These are phyloP conservation scores for Mnemiopsis leidyi DNA, from an alignment of 37 sponge, comb jelly and placozoan species.

Conservation along the genomic window DNA sequence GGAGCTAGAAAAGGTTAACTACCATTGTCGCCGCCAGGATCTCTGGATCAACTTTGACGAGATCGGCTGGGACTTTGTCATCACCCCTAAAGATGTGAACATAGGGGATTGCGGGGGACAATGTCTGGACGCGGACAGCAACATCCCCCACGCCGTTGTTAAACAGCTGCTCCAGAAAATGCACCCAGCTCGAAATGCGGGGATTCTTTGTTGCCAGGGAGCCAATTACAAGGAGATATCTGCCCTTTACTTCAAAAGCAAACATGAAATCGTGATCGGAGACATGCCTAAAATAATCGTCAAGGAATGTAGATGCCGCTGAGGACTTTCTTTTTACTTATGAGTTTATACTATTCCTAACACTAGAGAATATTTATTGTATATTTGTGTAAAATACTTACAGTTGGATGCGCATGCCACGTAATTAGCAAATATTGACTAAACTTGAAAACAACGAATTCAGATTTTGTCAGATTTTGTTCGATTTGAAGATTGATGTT, in stretches of 20 bases:
- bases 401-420: constrained; percentile 44
- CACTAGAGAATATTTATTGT: constrained; percentile 58
- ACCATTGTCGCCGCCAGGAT: constrained; percentile 37
- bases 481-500: not conserved
- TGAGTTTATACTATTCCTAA: constrained; percentile 16
- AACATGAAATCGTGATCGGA: constrained; percentile 34
- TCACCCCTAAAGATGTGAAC: constrained; percentile 45
- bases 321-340: not conserved
- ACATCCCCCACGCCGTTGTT: constrained; percentile 19
- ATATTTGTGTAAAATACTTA: constrained; percentile 63
- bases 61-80: constrained; percentile 55
- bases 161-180: constrained; percentile 46
- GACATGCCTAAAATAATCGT: constrained; percentile 48
- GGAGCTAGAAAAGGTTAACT: constrained; percentile 39
- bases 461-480: not conserved
- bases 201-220: constrained; percentile 38
- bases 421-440: not conserved
- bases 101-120: constrained; percentile 51
- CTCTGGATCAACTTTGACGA: constrained; percentile 51
- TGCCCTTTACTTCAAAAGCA: constrained; percentile 44
- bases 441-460: not conserved
- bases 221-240: constrained; percentile 55
- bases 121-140: constrained; percentile 50
- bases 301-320: constrained; percentile 41
- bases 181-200: constrained; percentile 29